Base-by-base conservation (phyloP, 2,888 invertebrate genomes). In the Philaethria dido region DNA sequence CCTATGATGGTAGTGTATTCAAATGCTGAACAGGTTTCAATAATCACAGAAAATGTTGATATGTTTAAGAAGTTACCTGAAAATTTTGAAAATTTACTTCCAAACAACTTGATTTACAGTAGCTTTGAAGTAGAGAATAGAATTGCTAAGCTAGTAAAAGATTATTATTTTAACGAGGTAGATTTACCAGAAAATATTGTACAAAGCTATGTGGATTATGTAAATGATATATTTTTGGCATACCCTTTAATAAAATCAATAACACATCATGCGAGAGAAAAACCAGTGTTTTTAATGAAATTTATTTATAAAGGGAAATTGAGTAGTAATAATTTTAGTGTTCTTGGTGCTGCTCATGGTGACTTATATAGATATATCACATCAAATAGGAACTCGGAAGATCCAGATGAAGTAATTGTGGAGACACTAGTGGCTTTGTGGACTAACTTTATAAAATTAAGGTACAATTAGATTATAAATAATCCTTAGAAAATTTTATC, bases 211-310 rank as follows among this genome's bases (percentile, higher is more conserved):
- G 73, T 80, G 1, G 80, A 84, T 63, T 90, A 87, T 64, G 77
- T 86, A 0, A 84, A 87, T 71, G 91, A 92, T 69, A 73, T 89
- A 22, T 78, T 83, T 13, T 77, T 77, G 45, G 84, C 82, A 64
- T 92, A 87, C 55, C 91, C 92, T 0, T 75, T 85, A 0, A 74
- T 86, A 0, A 89, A 87, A 64, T 82, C 84, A 9, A 81, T 86
- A 0, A 70, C 79, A 54, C 70, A 87, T 11, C 86, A 85, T 72
- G 85, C 88, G 3, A 80, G 75, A 6, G 83, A 81, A 1, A 70
- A 76, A 8, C 81, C 85, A 2, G 84, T 89, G 0, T 92, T 83
- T 64, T 66, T 92, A 1, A 81, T 92, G 82, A 85, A 87, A 63
- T 77, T 82, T 64, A 69, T 70, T 0, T 74, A 78, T 65, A 73